Evolutionary conservation across 2,888 invertebrate species (phyloP).

Genomic region (Pasiphila rectangulata): DNA sequence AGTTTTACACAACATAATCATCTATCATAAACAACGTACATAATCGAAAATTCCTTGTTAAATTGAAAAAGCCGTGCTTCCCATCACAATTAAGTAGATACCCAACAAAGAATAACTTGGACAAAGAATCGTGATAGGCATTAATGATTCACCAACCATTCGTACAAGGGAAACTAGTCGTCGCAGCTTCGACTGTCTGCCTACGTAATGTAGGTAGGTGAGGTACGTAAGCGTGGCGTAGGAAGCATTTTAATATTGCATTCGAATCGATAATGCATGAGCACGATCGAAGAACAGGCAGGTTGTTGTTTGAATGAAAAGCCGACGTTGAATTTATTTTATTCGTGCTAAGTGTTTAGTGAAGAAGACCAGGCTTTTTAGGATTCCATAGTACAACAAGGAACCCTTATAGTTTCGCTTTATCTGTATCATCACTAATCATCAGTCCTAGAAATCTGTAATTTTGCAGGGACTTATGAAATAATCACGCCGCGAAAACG

Average conservation of each 20-base stretch:
- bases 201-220: constrained; percentile 20
- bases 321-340: background rate
- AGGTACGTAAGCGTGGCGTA: constrained; percentile 19
- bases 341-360: too few relatives aligned
- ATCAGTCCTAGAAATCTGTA: too few relatives aligned
- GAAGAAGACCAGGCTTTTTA: too few relatives aligned
- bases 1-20: too few relatives aligned
- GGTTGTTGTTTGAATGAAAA: background rate
- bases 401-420: too few relatives aligned
- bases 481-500: too few relatives aligned
- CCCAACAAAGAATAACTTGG: constrained; percentile 1
- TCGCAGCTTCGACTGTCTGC: constrained; percentile 15
- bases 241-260: constrained; percentile 26
- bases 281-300: background rate
- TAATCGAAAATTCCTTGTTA: too few relatives aligned
- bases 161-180: constrained; percentile 16
- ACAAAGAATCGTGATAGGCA: constrained; percentile 9
- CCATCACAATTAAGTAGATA: background rate
- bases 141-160: constrained; percentile 10
- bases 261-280: constrained; percentile 6
- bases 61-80: too few relatives aligned
- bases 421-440: too few relatives aligned
- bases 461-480: too few relatives aligned
- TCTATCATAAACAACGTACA: too few relatives aligned
- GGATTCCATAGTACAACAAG: too few relatives aligned